Base-by-base conservation (phyloP, 2,113 vertebrate species). In the Lophius piscatorius region DNA sequence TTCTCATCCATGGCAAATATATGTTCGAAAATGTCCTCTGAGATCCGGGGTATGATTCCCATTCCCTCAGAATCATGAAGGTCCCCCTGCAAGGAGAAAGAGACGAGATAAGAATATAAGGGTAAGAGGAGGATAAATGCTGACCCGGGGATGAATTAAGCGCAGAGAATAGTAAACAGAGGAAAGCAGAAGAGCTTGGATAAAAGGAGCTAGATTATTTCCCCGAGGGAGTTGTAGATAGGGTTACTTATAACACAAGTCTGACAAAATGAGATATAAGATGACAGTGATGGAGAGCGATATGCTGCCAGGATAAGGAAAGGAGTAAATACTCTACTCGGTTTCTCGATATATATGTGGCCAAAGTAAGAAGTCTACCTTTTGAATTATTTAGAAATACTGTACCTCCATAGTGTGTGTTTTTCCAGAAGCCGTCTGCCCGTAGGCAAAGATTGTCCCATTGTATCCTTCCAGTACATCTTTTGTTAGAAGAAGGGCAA, bases 1-100 rank as follows among this genome's bases (percentile, higher is more conserved):
- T 97, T 98, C 77, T 97, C 95, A 55, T 98, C 94, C 95, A 98
- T 94, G 52, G 95, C 88, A 67, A 96, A 97, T 87, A 98, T 98
- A 69, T 98, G 94, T 78, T 94, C 94, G 66, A 98, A 98, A 84
- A 97, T 97, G 80, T 98, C 96, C 38, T 93, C 92, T 28, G 95
- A 92, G 4, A 98, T 98, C 44, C 96, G 91, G 0, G 96, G 96
- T 67, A 98, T 98, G 85, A 98, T 96, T 51, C 96, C 96, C 94
- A 97, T 97, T 63, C 91, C 89, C 49, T 96, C 91, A 3, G 92
- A 84, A 79, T 98, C 93, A 1, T 98, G 95, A 48, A 98, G 92
- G 55, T 92, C 95, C 8, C 96, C 95, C 96, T 98, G 60, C 1
- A 33, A 56, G 52, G 42, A 7, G 55, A 50, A 39, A 7, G 17